A percentile compares a stretch with the other conserved stretches of the same genome.
Conservation (phyloP, 1,140 invertebrate genomes). For the Ridgeia piscesae region DNA sequence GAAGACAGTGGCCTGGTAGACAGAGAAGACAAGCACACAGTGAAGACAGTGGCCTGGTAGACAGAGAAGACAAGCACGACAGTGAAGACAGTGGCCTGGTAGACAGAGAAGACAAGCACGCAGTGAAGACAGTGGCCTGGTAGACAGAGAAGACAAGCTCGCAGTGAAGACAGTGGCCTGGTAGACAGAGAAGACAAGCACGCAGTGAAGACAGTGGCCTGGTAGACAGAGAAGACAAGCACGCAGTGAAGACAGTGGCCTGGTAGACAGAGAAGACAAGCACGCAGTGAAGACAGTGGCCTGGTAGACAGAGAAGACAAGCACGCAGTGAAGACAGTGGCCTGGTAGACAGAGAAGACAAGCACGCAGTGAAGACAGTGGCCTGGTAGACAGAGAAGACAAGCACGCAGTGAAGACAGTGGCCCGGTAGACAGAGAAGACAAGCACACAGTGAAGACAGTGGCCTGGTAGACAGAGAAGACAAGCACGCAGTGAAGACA, state of each 20-base stretch:
- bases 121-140: neutral
- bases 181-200: neutral
- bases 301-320: neutral
- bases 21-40: neutral
- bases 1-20: neutral
- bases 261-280: neutral
- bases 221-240: neutral
- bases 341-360: slow-evolving; percentile 17
- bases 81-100: neutral
- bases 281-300: neutral
- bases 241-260: slow-evolving; percentile 35
- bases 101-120: neutral
- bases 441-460: slow-evolving; percentile 26
- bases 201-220: neutral
- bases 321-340: slow-evolving; percentile 36
- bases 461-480: slow-evolving; percentile 47
- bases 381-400: neutral
- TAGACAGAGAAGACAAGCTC: neutral
- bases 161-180: neutral
- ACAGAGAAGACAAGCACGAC: neutral
- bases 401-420: slow-evolving; percentile 42
- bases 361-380: neutral
- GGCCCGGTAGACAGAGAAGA: slow-evolving; percentile 44
- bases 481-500: slow-evolving; percentile 7
- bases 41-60: neutral